phyloP scores from a whole-genome alignment of 2,888 invertebrate genomes.

The Nemurella pictetii region DNA sequence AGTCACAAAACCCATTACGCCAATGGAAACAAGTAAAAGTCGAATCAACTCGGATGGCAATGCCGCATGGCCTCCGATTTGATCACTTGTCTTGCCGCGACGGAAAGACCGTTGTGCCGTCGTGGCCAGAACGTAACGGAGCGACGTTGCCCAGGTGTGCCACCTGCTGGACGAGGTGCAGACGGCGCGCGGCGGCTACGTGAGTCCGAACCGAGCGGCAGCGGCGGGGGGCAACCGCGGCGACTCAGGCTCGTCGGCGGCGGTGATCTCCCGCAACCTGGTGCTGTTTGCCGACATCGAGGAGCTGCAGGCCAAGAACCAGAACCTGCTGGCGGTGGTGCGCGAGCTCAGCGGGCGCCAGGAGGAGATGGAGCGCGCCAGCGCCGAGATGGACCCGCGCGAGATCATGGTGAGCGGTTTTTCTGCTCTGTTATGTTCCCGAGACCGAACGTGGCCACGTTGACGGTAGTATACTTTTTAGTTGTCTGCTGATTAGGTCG shows the following conservation, averaged over 20 bases:
- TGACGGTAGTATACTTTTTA: too few relatives aligned
- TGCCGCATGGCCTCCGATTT: too few relatives aligned
- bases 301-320: conserved; percentile 88
- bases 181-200: conserved; percentile 68
- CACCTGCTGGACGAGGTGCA: conserved; percentile 83
- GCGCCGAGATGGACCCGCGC: conserved; percentile 68
- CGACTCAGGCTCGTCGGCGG: conserved; percentile 1
- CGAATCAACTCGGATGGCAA: too few relatives aligned
- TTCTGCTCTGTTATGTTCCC: too few relatives aligned
- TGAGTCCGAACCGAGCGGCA: neutral
- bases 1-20: too few relatives aligned
- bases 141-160: too few relatives aligned
- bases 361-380: conserved; percentile 76
- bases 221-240: neutral
- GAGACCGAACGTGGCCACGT: too few relatives aligned
- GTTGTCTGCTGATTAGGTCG: too few relatives aligned
- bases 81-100: too few relatives aligned
- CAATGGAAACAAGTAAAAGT: too few relatives aligned
- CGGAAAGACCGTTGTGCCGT: too few relatives aligned
- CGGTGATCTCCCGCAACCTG: conserved; percentile 78
- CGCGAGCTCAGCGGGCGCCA: conserved; percentile 82
- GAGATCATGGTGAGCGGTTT: conserved; percentile 54
- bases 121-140: too few relatives aligned
- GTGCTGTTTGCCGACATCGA: conserved; percentile 88
- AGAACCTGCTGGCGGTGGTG: conserved; percentile 78